Base-by-base conservation (phyloP, 2,797 vertebrate species). In the Propithecus perrieri region DNA sequence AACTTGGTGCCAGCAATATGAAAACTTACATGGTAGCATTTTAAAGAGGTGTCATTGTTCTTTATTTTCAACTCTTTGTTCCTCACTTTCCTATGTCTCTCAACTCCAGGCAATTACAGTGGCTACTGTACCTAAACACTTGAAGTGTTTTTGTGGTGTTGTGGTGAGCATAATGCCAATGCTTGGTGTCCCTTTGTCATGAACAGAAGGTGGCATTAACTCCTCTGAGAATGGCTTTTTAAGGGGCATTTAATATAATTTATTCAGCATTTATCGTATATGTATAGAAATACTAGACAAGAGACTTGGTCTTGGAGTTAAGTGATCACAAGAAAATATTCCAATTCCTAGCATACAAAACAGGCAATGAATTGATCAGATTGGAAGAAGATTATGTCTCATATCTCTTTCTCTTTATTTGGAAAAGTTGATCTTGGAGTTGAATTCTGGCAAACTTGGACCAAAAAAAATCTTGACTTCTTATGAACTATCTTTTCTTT, bases 1-100 rank as follows among this genome's bases (percentile, higher is more conserved):
- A 94, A 96, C 96, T 80, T 74, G 71, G 76, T 97, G 96, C 94
- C 96, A 97, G 72, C 71, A 92, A 53, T 90, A 41, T 55, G 94
- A 84, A 97, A 90, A 71, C 4, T 43, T 38, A 86, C 28, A 79
- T 0, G 0, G 76, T 28, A 63, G 84, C 91, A 69, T 93, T 96
- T 97, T 94, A 88, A 95, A 94, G 80, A 96, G 13, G 13, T 83
- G 85, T 78, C 85, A 74, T 22, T 90, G 43, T 85, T 89, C 41
- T 83, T 78, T 59, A 50, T 89, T 57, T 59, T 92, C n/a, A 76
- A 35, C 48, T 85, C 61, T 85, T 57, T 17, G 7, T 69, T 75
- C 20, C 57, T 91, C 18, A 4, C 38, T 92, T 90, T 75, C 14
- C 28, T n/a, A 0, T 38, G 9, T 67, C 38, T 43, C 67, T 72